phyloP scores from a whole-genome alignment of 1,140 invertebrate genomes.

The Trachymyrmex septentrionalis region DNA sequence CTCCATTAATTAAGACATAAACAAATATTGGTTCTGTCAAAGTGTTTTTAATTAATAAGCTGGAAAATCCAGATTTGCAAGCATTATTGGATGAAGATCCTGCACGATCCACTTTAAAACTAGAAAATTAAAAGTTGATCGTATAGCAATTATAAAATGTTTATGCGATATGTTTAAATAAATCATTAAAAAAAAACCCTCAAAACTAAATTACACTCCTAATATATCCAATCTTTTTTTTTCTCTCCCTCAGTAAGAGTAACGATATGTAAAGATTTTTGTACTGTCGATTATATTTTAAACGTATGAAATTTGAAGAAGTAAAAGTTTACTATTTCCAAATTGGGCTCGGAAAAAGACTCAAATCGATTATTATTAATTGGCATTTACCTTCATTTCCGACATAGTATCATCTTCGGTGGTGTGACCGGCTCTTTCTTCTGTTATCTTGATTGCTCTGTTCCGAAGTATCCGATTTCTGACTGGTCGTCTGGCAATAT shows the following conservation, averaged over 20 bases:
- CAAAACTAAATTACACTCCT: too few relatives aligned
- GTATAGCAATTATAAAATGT: too few relatives aligned
- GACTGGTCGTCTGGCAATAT: constrained; percentile 92
- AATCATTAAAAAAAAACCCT: too few relatives aligned
- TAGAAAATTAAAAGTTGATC: too few relatives aligned
- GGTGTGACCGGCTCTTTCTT: constrained; percentile 91
- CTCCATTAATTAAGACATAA: too few relatives aligned
- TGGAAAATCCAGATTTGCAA: too few relatives aligned
- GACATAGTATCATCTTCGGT: constrained; percentile 94
- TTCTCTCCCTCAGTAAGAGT: not conserved
- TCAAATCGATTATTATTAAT: not conserved
- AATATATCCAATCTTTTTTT: not conserved
- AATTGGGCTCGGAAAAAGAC: not conserved
- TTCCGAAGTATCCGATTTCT: constrained; percentile 91
- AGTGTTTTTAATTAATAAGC: too few relatives aligned
- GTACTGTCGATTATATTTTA: not conserved
- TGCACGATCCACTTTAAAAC: too few relatives aligned
- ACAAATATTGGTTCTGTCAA: too few relatives aligned
- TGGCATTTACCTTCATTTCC: constrained; percentile 89
- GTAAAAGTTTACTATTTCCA: not conserved
- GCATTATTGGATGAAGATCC: too few relatives aligned
- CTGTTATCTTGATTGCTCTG: constrained; percentile 89
- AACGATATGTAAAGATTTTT: not conserved
- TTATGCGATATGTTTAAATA: too few relatives aligned
- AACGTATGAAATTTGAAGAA: not conserved